Conservation (phyloP, 2,113 vertebrate species). For the Pteropus alecto region DNA sequence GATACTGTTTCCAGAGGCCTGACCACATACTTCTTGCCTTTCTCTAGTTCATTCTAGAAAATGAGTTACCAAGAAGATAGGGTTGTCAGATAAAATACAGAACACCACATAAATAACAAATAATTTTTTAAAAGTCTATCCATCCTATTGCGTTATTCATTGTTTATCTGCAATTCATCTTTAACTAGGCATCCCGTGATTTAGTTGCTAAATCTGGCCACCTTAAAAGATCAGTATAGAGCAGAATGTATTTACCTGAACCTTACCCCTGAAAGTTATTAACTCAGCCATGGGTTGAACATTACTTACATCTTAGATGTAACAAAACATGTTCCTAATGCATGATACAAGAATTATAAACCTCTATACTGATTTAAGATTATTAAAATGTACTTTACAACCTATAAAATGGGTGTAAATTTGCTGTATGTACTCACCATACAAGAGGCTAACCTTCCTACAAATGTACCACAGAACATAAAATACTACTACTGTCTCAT, state of each 20-base stretch:
- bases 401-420: not conserved
- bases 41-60: not conserved
- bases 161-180: not conserved
- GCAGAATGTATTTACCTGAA: not conserved
- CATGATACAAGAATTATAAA: not conserved
- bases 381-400: not conserved
- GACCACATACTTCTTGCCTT: not conserved
- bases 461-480: rapidly evolving
- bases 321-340: not conserved
- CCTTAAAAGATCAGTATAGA: not conserved
- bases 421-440: rapidly evolving
- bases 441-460: not conserved
- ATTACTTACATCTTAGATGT: not conserved
- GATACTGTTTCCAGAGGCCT: not conserved
- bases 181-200: not conserved
- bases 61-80: not conserved
- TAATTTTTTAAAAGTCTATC: not conserved
- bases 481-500: no score
- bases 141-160: rapidly evolving
- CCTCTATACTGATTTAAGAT: not conserved
- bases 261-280: not conserved
- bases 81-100: not conserved
- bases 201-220: not conserved
- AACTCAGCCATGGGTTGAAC: not conserved
- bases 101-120: not conserved